Evolutionary conservation across 1,140 invertebrate species (phyloP).

Genomic region (Drosophila tani): DNA sequence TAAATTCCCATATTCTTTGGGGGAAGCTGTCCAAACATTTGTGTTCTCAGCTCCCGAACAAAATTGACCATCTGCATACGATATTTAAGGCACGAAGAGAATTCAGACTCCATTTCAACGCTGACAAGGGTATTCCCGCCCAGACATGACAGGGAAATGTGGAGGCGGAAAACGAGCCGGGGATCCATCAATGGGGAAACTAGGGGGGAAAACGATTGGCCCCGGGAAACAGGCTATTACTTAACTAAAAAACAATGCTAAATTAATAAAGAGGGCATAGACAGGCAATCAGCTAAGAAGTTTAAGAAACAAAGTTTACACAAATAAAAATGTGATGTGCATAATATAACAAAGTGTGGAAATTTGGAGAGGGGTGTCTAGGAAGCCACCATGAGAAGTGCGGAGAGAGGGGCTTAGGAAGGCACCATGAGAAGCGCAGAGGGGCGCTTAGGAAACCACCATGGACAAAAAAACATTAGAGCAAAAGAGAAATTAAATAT

Average conservation of each 20-base stretch:
- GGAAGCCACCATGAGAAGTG: too few species aligned
- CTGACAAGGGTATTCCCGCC: conserved; percentile 29
- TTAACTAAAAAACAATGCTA: conserved; percentile 3
- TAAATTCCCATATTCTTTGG: conserved; percentile 5
- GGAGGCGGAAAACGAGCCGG: background rate
- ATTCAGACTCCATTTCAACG: conserved; percentile 20
- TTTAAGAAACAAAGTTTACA: background rate
- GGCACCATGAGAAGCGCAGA: too few species aligned
- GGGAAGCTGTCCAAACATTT: conserved; percentile 39
- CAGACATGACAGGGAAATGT: conserved; percentile 24
- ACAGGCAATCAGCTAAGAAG: background rate
- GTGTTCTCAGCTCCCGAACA: background rate
- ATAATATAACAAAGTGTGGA: too few species aligned
- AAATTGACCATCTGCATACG: conserved; percentile 42
- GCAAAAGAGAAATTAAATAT: background rate
- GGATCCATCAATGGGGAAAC: background rate
- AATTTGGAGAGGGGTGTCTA: too few species aligned
- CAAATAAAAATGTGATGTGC: too few species aligned
- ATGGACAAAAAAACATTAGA: too few species aligned
- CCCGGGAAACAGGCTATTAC: conserved; percentile 4
- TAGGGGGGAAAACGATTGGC: too few species aligned
- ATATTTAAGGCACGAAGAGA: conserved; percentile 17
- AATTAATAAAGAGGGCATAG: background rate
- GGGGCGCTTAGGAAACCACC: too few species aligned
- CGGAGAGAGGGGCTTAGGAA: too few species aligned